Base-by-base conservation (phyloP, 1,140 invertebrate species). In the Sitobion miscanthi region DNA sequence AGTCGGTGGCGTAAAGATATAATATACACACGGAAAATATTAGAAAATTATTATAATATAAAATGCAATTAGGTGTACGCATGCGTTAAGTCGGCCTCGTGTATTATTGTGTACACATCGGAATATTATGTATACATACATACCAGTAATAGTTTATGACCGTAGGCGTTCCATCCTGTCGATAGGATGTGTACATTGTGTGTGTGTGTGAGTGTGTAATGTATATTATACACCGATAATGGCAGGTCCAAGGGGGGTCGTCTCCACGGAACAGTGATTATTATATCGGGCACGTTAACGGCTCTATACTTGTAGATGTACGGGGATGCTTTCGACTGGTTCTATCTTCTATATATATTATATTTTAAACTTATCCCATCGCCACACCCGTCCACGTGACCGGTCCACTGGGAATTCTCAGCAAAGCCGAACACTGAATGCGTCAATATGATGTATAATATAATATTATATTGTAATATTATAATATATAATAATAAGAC, bases 221-320 rank as follows among this genome's bases (percentile, higher is more conserved):
- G n/a, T 42, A 25, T 25, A 62, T 21, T 38, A 62, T 30, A 23
- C 52, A 42, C 54, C 35, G 42, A 86, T 38, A 89, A n/a, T 77
- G 30, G 30, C 62, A 77, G 62, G 62, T 38, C 91, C 91, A 52
- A 52, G 77, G 91, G 90, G 90, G 91, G 91, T 92, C 62, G 62
- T 77, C 62, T 77, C 91, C 90, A 83, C 45, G 83, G 62, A 83
- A 82, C 62, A 54, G 69, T 92, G 69, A 83, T 92, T 92, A 82
- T 52, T 35, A 17, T 25, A 82, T 92, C 91, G 21, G 47, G 52
- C n/a, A 54, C 52, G 45, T 92, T 92, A 85, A 92, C 69, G n/a
- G 47, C 20, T 25, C 62, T 30, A 52, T 23, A n/a, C 57, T 38
- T 25, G 38, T n/a, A 77, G 4, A n/a, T 77, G 21, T 30, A 54